These are phyloP conservation scores for Nomia melanderi DNA, from an alignment of 1,140 invertebrate species.

Conservation along the genomic window DNA sequence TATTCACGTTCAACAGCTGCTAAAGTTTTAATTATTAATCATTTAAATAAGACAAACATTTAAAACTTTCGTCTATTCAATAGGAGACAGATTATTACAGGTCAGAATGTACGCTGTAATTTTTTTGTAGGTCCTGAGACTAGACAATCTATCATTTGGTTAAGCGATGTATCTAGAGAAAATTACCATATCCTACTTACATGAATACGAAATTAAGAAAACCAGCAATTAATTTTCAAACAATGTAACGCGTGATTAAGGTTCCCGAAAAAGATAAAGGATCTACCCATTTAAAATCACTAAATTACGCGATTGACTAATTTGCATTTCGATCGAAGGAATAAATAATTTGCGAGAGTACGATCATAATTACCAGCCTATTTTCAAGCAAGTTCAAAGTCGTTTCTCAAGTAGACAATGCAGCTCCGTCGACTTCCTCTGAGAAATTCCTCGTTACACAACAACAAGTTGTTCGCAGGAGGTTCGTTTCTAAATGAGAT, in stretches of 20 bases:
- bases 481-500: not conserved
- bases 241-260: not conserved
- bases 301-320: not conserved
- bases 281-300: not conserved
- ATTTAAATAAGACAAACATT: too few species aligned
- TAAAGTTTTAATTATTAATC: too few species aligned
- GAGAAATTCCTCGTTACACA: not conserved
- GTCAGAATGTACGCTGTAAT: too few species aligned
- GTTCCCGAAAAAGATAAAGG: not conserved
- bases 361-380: not conserved
- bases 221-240: not conserved
- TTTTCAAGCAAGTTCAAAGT: not conserved
- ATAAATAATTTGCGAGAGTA: not conserved
- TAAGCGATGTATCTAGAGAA: too few species aligned
- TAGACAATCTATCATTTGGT: too few species aligned
- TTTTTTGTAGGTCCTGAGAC: too few species aligned
- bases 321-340: not conserved
- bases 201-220: not conserved
- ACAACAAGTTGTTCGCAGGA: not conserved
- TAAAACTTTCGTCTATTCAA: too few species aligned
- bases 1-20: too few species aligned
- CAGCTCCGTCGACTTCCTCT: not conserved
- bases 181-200: not conserved
- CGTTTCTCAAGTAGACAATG: not conserved
- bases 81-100: too few species aligned